Base-by-base conservation (phyloP, 2,888 invertebrate species). In the Pantelozetes paolii region DNA sequence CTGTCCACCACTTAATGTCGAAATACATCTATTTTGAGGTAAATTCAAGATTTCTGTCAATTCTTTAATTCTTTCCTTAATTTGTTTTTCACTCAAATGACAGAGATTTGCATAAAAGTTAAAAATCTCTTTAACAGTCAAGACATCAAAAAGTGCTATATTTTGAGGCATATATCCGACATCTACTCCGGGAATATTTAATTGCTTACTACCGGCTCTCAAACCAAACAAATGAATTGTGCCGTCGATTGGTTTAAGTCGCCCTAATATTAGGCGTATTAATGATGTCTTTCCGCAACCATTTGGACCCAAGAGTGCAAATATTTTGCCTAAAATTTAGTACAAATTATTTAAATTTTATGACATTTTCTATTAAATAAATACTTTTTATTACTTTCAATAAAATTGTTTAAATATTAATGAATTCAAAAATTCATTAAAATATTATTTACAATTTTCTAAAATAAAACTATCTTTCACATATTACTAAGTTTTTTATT, bases 261-360 rank as follows among this genome's bases (percentile, higher is more conserved):
- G 86, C 6, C 95, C 95, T 36, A 96, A 92, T 80, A 94, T 91
- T 83, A 93, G 93, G 64, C 93, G 91, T n/a, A 96, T 85, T 0
- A 64, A n/a, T n/a, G 95, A 95, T 3, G 95, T 95, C 78, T 95
- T 95, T n/a, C 94, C 94, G 82, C 95, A 95, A 40, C 95, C 95
- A 75, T 94, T 94, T 13, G 95, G 94, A 28, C 95, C 95, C 32
- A 96, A 85, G 15, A 96, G 86, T 75, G 94, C 95, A 82, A 95
- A 95, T 84, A 73, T 73, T 48, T 73, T 45, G 15, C 73, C 73
- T 64, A 6, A 9, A 57, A 57, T 57, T 28, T 23, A 26, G 5
- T 15, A 28, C 13, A 26, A 28, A 57, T 54, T 23, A 54, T 9
- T 45, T 45, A n/a, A n/a, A 36, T 36, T 36, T 36, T 36, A 36